Evolutionary conservation across 2,797 vertebrate genomes (phyloP).

Genomic region (Oreochromis grahami): DNA sequence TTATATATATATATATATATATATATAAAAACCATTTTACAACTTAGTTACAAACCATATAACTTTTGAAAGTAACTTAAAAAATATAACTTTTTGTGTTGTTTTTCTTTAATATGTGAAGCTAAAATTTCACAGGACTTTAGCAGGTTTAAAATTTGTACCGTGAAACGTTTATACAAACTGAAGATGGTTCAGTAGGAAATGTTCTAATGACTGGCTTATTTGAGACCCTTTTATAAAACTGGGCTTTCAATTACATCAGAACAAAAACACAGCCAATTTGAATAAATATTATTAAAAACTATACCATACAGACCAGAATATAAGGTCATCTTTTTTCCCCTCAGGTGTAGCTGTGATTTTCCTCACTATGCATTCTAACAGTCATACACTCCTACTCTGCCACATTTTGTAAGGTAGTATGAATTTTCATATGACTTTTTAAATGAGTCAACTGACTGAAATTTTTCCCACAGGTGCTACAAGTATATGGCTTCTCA

Average conservation of each 20-base stretch:
- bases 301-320: not conserved
- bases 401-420: not conserved
- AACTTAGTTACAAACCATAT: not conserved
- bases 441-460: not conserved
- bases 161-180: accelerated
- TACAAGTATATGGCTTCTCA: not conserved
- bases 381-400: not conserved
- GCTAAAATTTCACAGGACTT: not conserved
- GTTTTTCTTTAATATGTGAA: not conserved
- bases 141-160: not conserved
- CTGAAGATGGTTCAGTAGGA: not conserved
- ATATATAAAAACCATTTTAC: not conserved
- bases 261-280: not conserved
- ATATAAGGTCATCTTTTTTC: not conserved
- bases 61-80: not conserved
- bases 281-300: not conserved
- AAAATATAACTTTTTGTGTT: not conserved
- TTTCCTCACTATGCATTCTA: not conserved
- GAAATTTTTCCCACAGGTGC: not conserved
- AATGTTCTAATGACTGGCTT: not conserved
- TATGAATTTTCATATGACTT: not conserved
- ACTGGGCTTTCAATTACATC: not conserved
- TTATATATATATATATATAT: not conserved
- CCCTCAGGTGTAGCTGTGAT: not conserved
- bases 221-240: not conserved